A percentile compares a stretch with the other conserved stretches of the same genome.
phyloP scores from a whole-genome alignment of 2,888 invertebrate genomes.

The Nephrotoma appendiculata region DNA sequence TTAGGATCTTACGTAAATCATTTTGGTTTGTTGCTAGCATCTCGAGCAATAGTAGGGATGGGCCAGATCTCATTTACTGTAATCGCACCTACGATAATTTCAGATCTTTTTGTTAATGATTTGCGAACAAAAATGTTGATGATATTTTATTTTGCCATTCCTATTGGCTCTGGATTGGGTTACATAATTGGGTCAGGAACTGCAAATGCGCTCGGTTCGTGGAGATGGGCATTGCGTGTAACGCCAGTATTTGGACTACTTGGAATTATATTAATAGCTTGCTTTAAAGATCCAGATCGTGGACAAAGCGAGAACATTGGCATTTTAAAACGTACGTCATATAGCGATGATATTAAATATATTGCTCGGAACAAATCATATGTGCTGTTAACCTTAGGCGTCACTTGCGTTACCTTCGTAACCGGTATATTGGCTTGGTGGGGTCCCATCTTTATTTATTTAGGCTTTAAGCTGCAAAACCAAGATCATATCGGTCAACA shows the following conservation, averaged over 20 bases:
- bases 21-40: conserved; percentile 64
- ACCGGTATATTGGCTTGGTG: conserved; percentile 95
- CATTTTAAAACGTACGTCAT: conserved; percentile 55
- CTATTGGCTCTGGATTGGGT: conserved; percentile 59
- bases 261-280: conserved; percentile 63
- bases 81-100: conserved; percentile 96
- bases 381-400: conserved; percentile 83
- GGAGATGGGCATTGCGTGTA: conserved; percentile 91
- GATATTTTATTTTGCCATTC: conserved; percentile 97
- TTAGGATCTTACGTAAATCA: conserved; percentile 72
- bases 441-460: conserved; percentile 78
- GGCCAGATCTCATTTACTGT: conserved; percentile 99
- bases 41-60: conserved; percentile 86
- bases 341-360: conserved; percentile 54
- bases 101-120: conserved; percentile 83
- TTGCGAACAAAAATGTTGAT: conserved; percentile 88
- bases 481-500: conserved; percentile 38
- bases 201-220: conserved; percentile 49
- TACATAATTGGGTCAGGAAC: conserved; percentile 90
- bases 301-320: conserved; percentile 76
- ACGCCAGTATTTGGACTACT: conserved; percentile 74
- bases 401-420: conserved; percentile 95
- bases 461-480: conserved; percentile 52
- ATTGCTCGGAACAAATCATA: conserved; percentile 57
- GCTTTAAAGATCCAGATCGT: conserved; percentile 72